Percentiles rank a stretch among this genome's conserved stretches.
These are phyloP conservation scores for Pristiophorus japonicus DNA, from an alignment of 2,113 vertebrate genomes.

Conservation along the genomic window DNA sequence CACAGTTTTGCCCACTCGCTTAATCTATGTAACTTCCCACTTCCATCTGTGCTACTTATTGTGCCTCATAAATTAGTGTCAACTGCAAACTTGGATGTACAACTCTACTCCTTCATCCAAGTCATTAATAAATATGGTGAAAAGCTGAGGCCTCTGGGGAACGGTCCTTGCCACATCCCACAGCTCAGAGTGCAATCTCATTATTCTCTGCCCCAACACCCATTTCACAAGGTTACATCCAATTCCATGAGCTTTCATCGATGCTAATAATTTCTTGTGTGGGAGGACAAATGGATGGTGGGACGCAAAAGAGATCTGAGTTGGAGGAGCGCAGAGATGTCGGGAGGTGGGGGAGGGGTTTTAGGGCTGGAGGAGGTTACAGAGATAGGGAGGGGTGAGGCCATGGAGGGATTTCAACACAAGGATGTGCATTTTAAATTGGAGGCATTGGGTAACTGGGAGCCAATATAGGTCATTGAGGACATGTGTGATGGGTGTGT, in stretches of 20 bases:
- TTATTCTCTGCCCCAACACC: not conserved
- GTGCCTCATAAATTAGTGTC: not conserved
- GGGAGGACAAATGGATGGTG: not conserved
- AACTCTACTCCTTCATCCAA: not conserved
- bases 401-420: not conserved
- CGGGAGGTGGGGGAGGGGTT: no score
- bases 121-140: not conserved
- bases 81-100: not conserved
- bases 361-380: no score
- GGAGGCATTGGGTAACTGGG: not conserved
- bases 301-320: not conserved
- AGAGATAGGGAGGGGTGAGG: no score
- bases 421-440: not conserved
- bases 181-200: not conserved
- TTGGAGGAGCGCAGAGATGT: no score
- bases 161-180: not conserved
- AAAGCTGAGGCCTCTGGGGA: not conserved
- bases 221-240: not conserved
- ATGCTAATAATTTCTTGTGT: not conserved
- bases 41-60: no score
- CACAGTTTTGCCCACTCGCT: not conserved
- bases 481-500: not conserved
- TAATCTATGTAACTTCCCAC: not conserved
- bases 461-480: not conserved
- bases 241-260: not conserved